A percentile compares a stretch with the other conserved stretches of the same genome.
phyloP scores from a whole-genome alignment of 1,140 invertebrate genomes.

The Achatina immaculata region DNA sequence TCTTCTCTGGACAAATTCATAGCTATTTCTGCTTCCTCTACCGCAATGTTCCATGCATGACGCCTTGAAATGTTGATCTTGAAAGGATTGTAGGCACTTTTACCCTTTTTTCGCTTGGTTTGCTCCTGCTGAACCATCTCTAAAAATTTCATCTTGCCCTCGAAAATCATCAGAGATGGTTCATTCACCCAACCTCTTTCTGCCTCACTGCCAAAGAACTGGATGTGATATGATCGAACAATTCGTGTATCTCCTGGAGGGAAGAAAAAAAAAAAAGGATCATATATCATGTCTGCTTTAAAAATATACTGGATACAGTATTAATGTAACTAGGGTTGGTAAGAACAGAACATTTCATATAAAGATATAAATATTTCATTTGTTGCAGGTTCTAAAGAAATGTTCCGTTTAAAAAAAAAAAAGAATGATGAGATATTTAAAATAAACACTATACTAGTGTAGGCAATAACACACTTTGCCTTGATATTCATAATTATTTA shows the following conservation, averaged over 20 bases:
- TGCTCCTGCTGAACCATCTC: constrained; percentile 57
- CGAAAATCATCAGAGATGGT: constrained; percentile 79
- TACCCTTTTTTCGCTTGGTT: constrained; percentile 44
- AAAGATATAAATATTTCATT: too few relatives aligned
- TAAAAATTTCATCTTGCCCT: constrained; percentile 78
- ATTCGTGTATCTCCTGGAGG: constrained; percentile 39
- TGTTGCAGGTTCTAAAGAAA: too few relatives aligned
- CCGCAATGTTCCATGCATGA: constrained; percentile 76
- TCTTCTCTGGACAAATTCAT: constrained; percentile 56
- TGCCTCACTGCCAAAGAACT: constrained; percentile 88
- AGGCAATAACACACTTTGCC: too few relatives aligned
- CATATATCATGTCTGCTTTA: too few relatives aligned
- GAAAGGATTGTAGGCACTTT: constrained; percentile 48
- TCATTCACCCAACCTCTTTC: constrained; percentile 83
- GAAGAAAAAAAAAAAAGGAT: too few relatives aligned
- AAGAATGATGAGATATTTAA: too few relatives aligned
- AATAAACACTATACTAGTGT: too few relatives aligned
- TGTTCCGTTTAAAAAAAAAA: too few relatives aligned
- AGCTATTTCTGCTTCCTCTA: constrained; percentile 71
- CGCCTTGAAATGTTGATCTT: constrained; percentile 47
- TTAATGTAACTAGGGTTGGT: too few relatives aligned
- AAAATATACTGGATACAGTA: too few relatives aligned
- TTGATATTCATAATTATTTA: too few relatives aligned
- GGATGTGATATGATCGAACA: constrained; percentile 78
- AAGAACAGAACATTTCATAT: too few relatives aligned